Conservation (phyloP, 2,113 vertebrate species). For the Odocoileus hemionus region DNA sequence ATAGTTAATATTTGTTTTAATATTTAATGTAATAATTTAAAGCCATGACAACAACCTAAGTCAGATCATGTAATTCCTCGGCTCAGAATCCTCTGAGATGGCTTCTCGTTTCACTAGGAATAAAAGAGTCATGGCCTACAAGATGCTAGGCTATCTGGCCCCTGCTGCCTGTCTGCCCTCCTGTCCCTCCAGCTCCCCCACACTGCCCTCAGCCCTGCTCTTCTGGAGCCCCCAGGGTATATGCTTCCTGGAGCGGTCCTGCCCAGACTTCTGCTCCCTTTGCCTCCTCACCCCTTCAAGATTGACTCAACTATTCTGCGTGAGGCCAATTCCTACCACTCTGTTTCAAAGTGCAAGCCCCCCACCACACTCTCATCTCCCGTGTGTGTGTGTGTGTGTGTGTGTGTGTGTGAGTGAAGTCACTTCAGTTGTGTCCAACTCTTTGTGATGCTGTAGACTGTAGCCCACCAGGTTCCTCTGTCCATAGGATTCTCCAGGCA, state of each 20-base stretch:
- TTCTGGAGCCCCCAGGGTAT: neutral
- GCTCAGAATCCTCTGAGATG: conserved; percentile 20
- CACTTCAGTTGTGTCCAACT: neutral
- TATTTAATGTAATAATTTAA: conserved; percentile 73
- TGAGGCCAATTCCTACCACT: neutral
- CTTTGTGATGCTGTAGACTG: neutral
- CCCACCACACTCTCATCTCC: neutral
- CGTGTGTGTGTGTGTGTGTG: neutral
- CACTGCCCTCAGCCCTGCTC: neutral
- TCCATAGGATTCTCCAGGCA: neutral
- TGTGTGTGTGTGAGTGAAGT: neutral
- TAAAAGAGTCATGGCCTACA: neutral
- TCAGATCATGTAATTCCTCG: conserved; percentile 43
- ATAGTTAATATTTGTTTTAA: conserved; percentile 72
- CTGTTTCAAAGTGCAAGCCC: neutral
- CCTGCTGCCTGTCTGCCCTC: neutral
- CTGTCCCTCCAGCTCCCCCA: neutral
- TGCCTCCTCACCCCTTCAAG: neutral
- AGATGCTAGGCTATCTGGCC: neutral
- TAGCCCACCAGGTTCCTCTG: neutral
- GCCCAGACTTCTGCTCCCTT: neutral
- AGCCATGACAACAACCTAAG: conserved; percentile 41
- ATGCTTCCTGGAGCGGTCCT: neutral
- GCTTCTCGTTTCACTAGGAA: neutral
- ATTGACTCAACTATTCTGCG: neutral